A percentile compares a stretch with the other conserved stretches of the same genome.
Evolutionary conservation across 2,797 vertebrate species (phyloP).

Genomic region (Rhadinocentrus ornatus): DNA sequence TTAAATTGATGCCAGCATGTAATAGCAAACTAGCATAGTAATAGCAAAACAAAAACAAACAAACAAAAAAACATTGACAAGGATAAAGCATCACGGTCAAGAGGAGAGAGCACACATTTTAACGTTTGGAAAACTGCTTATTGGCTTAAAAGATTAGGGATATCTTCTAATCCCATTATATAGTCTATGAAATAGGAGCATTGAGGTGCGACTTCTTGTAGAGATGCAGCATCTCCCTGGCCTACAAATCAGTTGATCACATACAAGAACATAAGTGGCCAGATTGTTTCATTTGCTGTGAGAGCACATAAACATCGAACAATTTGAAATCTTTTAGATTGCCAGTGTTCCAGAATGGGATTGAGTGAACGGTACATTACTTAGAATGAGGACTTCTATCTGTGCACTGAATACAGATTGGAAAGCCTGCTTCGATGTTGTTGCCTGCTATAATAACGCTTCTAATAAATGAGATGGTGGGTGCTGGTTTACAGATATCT

Average conservation of each 20-base stretch:
- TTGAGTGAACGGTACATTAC: slow-evolving; percentile 68
- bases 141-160: slow-evolving; percentile 68
- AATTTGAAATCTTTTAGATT: slow-evolving; percentile 74
- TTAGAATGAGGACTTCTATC: slow-evolving; percentile 73
- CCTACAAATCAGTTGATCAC: slow-evolving; percentile 69
- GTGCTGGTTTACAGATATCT: slow-evolving; percentile 73
- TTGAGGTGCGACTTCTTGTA: slow-evolving; percentile 58
- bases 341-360: slow-evolving; percentile 62
- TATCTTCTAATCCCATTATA: slow-evolving; percentile 69
- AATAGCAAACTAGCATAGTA: background rate
- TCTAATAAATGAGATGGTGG: slow-evolving; percentile 75
- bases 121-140: slow-evolving; percentile 56
- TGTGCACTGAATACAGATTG: slow-evolving; percentile 71
- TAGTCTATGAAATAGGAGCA: slow-evolving; percentile 59
- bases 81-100: slow-evolving; percentile 16
- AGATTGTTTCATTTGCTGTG: slow-evolving; percentile 72
- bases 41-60: background rate
- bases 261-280: slow-evolving; percentile 67
- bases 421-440: slow-evolving; percentile 58
- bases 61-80: background rate
- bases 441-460: slow-evolving; percentile 73
- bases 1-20: slow-evolving; percentile 9
- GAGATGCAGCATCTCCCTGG: slow-evolving; percentile 45
- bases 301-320: slow-evolving; percentile 65
- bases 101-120: slow-evolving; percentile 35